Base-by-base conservation (phyloP, 2,113 vertebrate genomes). In the Globicephala melas region DNA sequence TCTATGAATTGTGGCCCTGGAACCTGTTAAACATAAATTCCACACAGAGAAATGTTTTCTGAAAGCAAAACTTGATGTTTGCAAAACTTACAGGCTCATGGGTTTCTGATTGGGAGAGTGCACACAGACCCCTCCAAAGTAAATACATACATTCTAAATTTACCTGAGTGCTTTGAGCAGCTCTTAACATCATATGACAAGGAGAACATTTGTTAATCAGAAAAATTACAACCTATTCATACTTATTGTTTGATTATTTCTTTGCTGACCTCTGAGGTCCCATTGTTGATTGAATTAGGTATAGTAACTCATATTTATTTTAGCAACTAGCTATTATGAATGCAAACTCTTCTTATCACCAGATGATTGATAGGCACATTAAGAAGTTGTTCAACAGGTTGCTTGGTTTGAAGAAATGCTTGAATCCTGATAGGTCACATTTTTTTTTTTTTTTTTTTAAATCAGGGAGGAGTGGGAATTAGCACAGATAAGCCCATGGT, bases 261-360 rank as follows among this genome's bases (percentile, higher is more conserved):
- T 96, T 98, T 98, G 98, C 98, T 98, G 99, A 99, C 98, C 98
- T 98, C 98, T 98, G 98, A 98, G 98, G 98, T 99, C 97, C 98
- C 96, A 98, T 98, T 99, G 98, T 99, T 97, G 98, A 98, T 98
- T 98, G 98, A 98, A 98, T 98, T 98, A 97, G 98, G 98, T 99
- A 99, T 98, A 99, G 98, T 98, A 99, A 98, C 98, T 98, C 98
- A 97, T 99, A 98, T 99, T 99, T 99, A 99, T 99, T 99, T 99
- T 99, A 99, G 98, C 98, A 98, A 98, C 98, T 98, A 98, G 98
- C 98, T 98, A 98, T 98, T 99, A 98, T 98, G 98, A 99, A 98
- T 97, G 98, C 98, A 99, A 99, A 98, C 98, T 97, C 68, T 97
- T 93, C 98, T 99, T 99, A 99, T 99, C 99, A 38, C 95, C 96